Evolutionary conservation across 2,797 vertebrate genomes (phyloP).

Genomic region (Muscicapa comitata): DNA sequence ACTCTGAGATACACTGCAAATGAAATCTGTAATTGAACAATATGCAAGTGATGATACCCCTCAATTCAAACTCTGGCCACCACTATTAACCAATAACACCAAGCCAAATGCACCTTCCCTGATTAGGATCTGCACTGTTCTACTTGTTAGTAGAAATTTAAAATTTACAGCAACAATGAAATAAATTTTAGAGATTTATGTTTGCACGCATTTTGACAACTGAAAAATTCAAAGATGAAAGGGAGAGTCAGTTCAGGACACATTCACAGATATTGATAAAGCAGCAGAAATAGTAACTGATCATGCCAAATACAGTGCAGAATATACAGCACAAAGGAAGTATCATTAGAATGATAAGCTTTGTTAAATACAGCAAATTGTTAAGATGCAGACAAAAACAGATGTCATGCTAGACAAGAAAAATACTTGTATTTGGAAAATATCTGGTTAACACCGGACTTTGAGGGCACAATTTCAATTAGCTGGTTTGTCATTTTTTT

Average conservation of each 20-base stretch:
- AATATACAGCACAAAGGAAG: not conserved
- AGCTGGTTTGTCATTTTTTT: not conserved
- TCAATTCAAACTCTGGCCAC: not conserved
- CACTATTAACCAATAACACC: not conserved
- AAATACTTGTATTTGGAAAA: not conserved
- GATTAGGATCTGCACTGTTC: not conserved
- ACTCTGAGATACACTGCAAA: not conserved
- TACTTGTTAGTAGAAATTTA: not conserved
- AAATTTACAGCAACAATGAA: not conserved
- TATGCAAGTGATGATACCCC: not conserved
- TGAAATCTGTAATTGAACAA: slow-evolving; percentile 5
- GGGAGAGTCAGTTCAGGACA: slow-evolving; percentile 4
- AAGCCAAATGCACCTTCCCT: not conserved
- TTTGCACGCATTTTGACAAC: not conserved
- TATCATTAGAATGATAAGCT: not conserved
- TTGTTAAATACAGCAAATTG: not conserved
- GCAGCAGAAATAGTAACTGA: slow-evolving; percentile 14
- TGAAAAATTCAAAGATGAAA: slow-evolving; percentile 28
- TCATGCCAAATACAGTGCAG: not conserved
- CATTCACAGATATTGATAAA: not conserved
- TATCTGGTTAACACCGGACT: not conserved
- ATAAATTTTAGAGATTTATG: not conserved
- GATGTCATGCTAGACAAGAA: not conserved
- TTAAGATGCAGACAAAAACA: not conserved
- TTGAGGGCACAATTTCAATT: not conserved